Evolutionary conservation across 2,113 vertebrate species (phyloP).

Genomic region (Podarcis muralis): DNA sequence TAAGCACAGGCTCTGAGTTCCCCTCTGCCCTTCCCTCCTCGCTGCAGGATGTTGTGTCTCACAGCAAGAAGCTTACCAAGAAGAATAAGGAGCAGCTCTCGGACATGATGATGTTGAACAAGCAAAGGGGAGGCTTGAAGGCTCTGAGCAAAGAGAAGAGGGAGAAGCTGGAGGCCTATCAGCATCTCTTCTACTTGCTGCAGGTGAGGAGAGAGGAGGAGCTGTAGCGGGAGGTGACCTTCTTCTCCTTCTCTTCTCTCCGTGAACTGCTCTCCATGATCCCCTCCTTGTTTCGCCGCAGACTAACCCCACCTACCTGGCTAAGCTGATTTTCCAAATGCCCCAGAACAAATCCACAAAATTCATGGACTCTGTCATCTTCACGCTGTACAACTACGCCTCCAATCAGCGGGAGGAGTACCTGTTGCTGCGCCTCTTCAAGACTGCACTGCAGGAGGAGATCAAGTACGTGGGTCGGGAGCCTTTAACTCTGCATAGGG

Average conservation of each 20-base stretch:
- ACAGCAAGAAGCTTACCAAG: conserved; percentile 97
- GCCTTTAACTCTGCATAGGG: not conserved
- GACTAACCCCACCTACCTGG: conserved; percentile 97
- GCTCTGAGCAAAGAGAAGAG: conserved; percentile 97
- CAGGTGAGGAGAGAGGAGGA: conserved; percentile 77
- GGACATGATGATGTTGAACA: conserved; percentile 98
- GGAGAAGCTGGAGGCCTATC: conserved; percentile 94
- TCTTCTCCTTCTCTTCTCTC: fast-evolving
- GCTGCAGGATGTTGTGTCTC: conserved; percentile 94
- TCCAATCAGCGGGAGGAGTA: conserved; percentile 98
- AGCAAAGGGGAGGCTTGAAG: conserved; percentile 94
- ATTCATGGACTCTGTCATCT: conserved; percentile 99
- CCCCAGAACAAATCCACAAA: conserved; percentile 98
- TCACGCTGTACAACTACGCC: conserved; percentile 96
- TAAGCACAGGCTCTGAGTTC: not conserved
- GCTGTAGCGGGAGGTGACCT: not conserved
- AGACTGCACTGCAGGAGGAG: conserved; percentile 95
- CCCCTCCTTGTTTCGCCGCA: conserved; percentile 66
- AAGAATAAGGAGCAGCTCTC: conserved; percentile 96
- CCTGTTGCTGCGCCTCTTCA: conserved; percentile 92
- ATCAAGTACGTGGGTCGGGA: conserved; percentile 86
- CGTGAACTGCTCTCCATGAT: not conserved
- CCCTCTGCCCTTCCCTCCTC: not conserved
- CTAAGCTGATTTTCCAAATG: conserved; percentile 99
- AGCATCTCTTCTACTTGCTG: conserved; percentile 93